Conservation (phyloP, 2,888 invertebrate species). For the Limnephilus auricula region DNA sequence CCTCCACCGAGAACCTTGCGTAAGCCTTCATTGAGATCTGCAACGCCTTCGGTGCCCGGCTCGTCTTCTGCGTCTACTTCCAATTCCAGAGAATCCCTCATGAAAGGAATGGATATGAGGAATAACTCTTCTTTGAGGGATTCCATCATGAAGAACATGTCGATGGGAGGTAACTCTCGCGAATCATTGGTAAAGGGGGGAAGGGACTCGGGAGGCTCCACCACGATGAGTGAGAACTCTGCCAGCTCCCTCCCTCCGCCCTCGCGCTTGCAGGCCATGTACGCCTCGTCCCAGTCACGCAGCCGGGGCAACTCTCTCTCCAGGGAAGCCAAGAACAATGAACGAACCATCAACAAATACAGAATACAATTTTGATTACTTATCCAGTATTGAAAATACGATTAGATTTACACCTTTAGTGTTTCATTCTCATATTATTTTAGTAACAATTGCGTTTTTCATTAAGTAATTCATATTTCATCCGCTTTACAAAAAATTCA, state of each 20-base stretch:
- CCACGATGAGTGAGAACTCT: constrained; percentile 77
- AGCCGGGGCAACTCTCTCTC: constrained; percentile 79
- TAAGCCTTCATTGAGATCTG: constrained; percentile 70
- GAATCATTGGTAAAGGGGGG: constrained; percentile 64
- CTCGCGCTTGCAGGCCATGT: constrained; percentile 80
- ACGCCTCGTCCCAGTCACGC: constrained; percentile 74
- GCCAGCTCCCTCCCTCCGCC: constrained; percentile 80
- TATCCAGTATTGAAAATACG: not conserved
- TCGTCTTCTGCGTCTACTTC: constrained; percentile 77
- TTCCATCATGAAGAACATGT: constrained; percentile 65
- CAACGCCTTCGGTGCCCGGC: constrained; percentile 74
- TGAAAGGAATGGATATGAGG: constrained; percentile 67
- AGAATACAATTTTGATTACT: constrained; percentile 83
- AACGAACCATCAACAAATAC: constrained; percentile 82
- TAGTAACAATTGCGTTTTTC: not conserved
- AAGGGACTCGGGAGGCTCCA: constrained; percentile 74
- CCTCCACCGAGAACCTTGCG: constrained; percentile 69
- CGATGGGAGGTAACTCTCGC: constrained; percentile 65
- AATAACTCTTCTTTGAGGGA: constrained; percentile 69
- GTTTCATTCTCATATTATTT: not conserved
- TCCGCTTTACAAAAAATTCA: not conserved
- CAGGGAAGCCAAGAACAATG: constrained; percentile 75
- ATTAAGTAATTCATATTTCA: not conserved
- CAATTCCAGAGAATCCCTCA: constrained; percentile 75
- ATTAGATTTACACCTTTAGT: not conserved